Percentiles rank a stretch among this genome's conserved stretches.
Conservation (phyloP, 2,797 vertebrate species). For the Helarctos malayanus region DNA sequence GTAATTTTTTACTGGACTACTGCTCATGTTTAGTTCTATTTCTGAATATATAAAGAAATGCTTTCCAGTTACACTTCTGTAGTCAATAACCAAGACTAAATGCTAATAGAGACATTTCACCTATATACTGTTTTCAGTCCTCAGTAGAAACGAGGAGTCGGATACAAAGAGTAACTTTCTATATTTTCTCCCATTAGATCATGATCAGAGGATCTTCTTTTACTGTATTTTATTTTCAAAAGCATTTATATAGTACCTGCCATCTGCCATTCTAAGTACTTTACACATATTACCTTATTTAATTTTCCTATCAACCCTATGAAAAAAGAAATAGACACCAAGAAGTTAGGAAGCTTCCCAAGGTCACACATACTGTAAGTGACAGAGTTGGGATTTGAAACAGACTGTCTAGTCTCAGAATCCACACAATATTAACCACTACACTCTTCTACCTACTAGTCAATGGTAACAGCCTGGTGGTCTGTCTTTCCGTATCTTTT, state of each 20-base stretch:
- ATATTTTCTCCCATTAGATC: background rate
- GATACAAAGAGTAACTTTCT: background rate
- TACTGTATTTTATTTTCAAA: constrained; percentile 18
- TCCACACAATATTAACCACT: background rate
- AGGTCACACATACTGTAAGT: background rate
- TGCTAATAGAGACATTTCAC: background rate
- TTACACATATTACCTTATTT: background rate
- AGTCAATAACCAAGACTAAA: constrained; percentile 29
- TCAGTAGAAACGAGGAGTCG: constrained; percentile 34
- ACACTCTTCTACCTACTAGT: background rate
- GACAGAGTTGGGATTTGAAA: background rate
- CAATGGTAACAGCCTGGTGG: background rate
- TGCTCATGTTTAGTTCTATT: background rate
- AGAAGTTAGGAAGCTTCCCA: background rate
- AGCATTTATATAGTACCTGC: constrained; percentile 18
- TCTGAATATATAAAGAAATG: background rate
- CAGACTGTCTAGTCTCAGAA: background rate
- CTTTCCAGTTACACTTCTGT: background rate
- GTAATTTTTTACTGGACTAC: background rate
- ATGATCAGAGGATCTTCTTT: constrained; percentile 17
- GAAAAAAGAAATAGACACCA: constrained; percentile 33
- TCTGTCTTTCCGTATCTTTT: background rate
- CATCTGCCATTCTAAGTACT: constrained; percentile 13
- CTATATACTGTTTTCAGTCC: background rate
- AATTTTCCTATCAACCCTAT: constrained; percentile 21